Evolutionary conservation across 2,113 vertebrate species (phyloP).

Genomic region (Tympanuchus pallidicinctus): DNA sequence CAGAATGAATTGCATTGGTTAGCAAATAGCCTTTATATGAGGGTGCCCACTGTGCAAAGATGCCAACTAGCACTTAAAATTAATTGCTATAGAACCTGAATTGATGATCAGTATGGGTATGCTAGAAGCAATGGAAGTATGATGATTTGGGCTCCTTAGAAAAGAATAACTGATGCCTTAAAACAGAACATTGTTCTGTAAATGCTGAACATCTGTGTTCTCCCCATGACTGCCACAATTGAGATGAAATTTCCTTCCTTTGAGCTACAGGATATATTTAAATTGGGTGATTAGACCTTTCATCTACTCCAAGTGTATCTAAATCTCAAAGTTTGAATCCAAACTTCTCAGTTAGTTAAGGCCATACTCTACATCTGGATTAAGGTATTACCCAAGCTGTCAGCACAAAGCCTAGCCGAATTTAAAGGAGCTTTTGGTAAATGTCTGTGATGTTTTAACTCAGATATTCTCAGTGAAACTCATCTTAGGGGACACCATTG

Average conservation of each 20-base stretch:
- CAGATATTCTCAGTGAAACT: neutral
- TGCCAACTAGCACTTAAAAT: constrained; percentile 1
- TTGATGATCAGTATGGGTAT: neutral
- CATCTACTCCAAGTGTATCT: neutral
- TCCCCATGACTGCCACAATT: neutral
- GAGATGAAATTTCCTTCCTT: neutral
- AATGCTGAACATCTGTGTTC: constrained; percentile 16
- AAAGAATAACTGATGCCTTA: neutral
- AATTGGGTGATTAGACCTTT: neutral
- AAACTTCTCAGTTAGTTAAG: neutral
- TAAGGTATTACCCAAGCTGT: neutral
- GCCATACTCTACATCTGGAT: neutral
- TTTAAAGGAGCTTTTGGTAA: neutral
- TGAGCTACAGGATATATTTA: neutral
- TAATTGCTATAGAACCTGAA: constrained; percentile 2
- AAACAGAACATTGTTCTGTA: neutral
- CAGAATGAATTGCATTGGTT: neutral
- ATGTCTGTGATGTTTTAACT: neutral
- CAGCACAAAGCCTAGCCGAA: neutral
- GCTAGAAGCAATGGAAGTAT: neutral
- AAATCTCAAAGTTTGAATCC: neutral
- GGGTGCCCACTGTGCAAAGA: neutral
- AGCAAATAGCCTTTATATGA: constrained; percentile 3
- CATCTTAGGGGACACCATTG: neutral
- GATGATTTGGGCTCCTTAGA: constrained; percentile 13